Conservation (phyloP, 2,888 invertebrate genomes). For the Lordiphosa andalusiaca region DNA sequence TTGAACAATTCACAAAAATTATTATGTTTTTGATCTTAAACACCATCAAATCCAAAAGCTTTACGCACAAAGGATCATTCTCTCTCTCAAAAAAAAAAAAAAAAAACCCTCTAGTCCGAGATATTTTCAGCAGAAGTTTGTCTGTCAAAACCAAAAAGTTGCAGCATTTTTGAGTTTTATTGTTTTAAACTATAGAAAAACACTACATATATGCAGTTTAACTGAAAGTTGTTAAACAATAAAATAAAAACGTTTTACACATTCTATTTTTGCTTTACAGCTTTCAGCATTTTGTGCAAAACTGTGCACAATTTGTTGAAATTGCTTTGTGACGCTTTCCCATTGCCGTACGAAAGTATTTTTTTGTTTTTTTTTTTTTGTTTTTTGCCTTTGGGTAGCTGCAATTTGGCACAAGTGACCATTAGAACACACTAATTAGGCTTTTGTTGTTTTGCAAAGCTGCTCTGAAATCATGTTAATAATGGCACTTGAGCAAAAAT, state of each 20-base stretch:
- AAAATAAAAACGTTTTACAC: slow-evolving; percentile 9
- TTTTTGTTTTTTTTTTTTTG: no score
- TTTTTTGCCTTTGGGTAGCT: slow-evolving; percentile 3
- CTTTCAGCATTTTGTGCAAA: slow-evolving; percentile 4
- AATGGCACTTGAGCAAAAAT: no score
- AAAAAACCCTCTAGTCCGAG: no score
- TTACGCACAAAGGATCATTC: no score
- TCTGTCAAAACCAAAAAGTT: no score
- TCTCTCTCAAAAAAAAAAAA: no score
- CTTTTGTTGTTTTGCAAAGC: not conserved
- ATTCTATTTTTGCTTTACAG: slow-evolving; percentile 1
- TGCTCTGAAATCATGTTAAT: no score
- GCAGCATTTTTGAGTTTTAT: not conserved
- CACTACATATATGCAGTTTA: not conserved
- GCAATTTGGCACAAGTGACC: slow-evolving; percentile 6
- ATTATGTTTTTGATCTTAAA: no score
- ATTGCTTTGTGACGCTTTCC: slow-evolving; percentile 8
- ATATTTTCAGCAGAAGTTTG: no score
- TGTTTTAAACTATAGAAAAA: slow-evolving; percentile 1
- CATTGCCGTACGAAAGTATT: no score
- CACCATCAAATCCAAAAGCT: no score
- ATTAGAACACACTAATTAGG: slow-evolving; percentile 7
- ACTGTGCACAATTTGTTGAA: slow-evolving; percentile 12
- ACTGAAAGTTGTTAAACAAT: slow-evolving; percentile 13
- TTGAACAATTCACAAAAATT: no score